Evolutionary conservation across 2,888 invertebrate genomes (phyloP), one percentile per base, ranked within the genome.

Genomic region (Autographa pulchrina): DNA sequence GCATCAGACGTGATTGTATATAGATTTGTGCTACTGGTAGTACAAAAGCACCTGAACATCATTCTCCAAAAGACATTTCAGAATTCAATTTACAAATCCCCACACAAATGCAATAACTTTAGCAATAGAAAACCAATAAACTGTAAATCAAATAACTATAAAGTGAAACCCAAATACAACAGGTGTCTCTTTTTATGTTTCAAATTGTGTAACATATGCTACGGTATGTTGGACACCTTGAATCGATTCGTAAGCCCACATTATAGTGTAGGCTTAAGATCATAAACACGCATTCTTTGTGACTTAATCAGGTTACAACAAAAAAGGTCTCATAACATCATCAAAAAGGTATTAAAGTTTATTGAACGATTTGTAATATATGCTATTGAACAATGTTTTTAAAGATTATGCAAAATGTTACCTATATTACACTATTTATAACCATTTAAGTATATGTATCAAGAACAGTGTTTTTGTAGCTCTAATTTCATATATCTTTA

Each of bases 201-300:
- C 11, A 56, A 31, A 66, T 81, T 83, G 78, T 77, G 75, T 73
- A 78, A 83, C 75, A 74, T 20, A 73, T 64, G 56, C 59, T 65
- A 71, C 59, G 68, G n/a, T 63, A 52, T 72, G 69, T 81, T 74
- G 81, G 75, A 65, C 70, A 43, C 78, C 81, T 82, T 83, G 82
- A 77, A 75, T 83, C 68, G 62, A 76, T 76, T 71, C 58, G 52
- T 48, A 60, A 56, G 69, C 82, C 84, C 82, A 82, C 83, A 75
- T 75, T 32, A 9, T 5, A 20, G 18, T 56, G 80, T 76, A 76
- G 77, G 77, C 52, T 80, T 76, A 70, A 58, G 60, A 64, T 54
- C 71, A 52, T 65, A 62, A 58, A 66, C 41, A 71, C 63, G 35
- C 72, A 81, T 77, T 78, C 70, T 73, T 77, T 56, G 68, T n/a